These are phyloP conservation scores for Oncorhynchus keta DNA, from an alignment of 2,113 vertebrate genomes.

Conservation along the genomic window DNA sequence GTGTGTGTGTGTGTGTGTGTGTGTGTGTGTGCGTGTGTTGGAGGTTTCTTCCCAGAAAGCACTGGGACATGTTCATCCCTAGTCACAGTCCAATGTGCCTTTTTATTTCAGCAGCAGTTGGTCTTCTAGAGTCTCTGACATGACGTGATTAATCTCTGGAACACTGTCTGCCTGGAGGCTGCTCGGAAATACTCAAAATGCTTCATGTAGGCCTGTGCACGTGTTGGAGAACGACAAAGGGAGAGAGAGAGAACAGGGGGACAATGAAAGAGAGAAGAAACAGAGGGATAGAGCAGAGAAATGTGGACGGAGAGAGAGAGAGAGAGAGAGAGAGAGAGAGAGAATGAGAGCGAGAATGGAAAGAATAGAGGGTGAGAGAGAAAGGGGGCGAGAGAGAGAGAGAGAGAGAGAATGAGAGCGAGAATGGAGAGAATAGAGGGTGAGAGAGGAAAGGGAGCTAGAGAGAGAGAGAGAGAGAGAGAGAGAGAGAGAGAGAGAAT, in stretches of 20 bases:
- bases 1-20: too few species aligned
- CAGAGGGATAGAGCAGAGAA: background rate
- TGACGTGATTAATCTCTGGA: conserved; percentile 55
- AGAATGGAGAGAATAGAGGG: background rate
- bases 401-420: background rate
- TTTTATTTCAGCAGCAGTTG: conserved; percentile 38
- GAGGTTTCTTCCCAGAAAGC: conserved; percentile 39
- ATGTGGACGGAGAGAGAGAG: background rate
- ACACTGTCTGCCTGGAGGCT: conserved; percentile 50
- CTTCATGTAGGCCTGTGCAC: conserved; percentile 24
- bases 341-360: background rate
- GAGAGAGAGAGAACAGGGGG: background rate
- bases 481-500: background rate
- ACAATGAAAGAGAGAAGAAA: background rate
- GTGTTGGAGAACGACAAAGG: conserved; percentile 26
- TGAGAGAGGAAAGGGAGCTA: background rate
- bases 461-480: background rate
- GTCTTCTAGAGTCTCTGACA: conserved; percentile 39
- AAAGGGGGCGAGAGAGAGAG: background rate
- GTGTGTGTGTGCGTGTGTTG: background rate
- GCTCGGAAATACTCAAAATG: conserved; percentile 39
- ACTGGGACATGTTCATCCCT: conserved; percentile 46
- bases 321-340: background rate
- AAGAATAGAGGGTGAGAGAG: background rate
- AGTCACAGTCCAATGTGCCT: conserved; percentile 30